These are phyloP conservation scores for Amiota mariae DNA, from an alignment of 2,888 invertebrate genomes.

Conservation along the genomic window DNA sequence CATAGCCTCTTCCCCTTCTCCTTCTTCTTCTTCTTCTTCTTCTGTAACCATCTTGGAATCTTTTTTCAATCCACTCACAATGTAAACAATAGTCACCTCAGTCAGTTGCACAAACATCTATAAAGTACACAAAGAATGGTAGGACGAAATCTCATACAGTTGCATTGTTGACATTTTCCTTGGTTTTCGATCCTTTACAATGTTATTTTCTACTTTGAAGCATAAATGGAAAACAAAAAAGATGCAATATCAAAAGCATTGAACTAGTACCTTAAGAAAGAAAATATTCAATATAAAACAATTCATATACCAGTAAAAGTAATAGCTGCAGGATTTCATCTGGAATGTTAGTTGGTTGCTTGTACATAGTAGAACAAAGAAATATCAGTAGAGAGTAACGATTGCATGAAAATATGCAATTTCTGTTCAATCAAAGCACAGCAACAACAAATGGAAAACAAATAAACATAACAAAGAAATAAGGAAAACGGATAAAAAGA, in stretches of 20 bases:
- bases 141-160: too few species aligned
- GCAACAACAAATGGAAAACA: conserved; percentile 16
- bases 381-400: not conserved
- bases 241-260: too few species aligned
- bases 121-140: too few species aligned
- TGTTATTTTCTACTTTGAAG: not conserved
- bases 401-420: conserved; percentile 18
- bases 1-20: too few species aligned
- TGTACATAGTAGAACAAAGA: not conserved
- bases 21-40: too few species aligned
- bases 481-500: too few species aligned
- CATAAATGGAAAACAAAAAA: conserved; percentile 6
- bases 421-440: conserved; percentile 16
- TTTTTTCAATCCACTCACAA: not conserved
- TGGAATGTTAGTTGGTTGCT: not conserved
- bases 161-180: conserved; percentile 5
- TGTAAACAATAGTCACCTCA: not conserved
- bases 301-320: not conserved
- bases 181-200: not conserved
- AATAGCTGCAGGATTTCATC: not conserved
- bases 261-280: too few species aligned
- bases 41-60: too few species aligned
- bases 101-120: too few species aligned
- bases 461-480: not conserved
- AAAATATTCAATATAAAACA: conserved; percentile 18